Evolutionary conservation across 1,140 invertebrate species (phyloP), one percentile per base, ranked within the genome.

Genomic region (Lordiphosa collinella): DNA sequence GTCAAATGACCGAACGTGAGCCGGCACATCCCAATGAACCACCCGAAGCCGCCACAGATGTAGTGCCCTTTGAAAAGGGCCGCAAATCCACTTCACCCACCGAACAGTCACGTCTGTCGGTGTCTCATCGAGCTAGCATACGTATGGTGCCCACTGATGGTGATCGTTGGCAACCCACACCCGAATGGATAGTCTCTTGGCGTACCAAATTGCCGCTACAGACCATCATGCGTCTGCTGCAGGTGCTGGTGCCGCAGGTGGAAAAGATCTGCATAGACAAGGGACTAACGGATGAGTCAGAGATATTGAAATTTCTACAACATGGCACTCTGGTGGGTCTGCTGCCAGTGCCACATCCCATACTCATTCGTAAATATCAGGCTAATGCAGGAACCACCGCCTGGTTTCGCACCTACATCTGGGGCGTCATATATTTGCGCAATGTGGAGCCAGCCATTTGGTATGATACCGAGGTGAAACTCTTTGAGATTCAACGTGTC

Each of bases 231-330:
- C 92, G 98, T 71, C 92, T 99, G 74, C 90, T 99, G 36, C 98
- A 99, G 91, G 98, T 99, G 9, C 90, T 99, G 1, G 98, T 99
- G 40, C 98, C 99, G 41, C 98, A 99, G 91, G 98, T 99, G 7
- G 98, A 99, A 90, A 99, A 99, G 91, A 99, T 99, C 73, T 99
- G 98, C 90, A 99, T 99, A 85, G 98, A 99, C 89, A 99, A 99
- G 88, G 97, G 98, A n/a, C 90, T 99, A 59, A 99, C 98, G 4
- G 98, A 99, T 91, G 98, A 99, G 91, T 98, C 96, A 90, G 98
- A 99, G 91, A 99, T 99, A 89, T 91, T 99, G 8, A 99, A 99
- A 88, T 99, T 99, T 91, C 91, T 99, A 10, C 98, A 99, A 91
- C 98, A 99, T 90, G 98, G 98, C 47, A 99, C 99, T 1, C 90